Base-by-base conservation (phyloP, 2,797 vertebrate species). In the Falco columbarius region DNA sequence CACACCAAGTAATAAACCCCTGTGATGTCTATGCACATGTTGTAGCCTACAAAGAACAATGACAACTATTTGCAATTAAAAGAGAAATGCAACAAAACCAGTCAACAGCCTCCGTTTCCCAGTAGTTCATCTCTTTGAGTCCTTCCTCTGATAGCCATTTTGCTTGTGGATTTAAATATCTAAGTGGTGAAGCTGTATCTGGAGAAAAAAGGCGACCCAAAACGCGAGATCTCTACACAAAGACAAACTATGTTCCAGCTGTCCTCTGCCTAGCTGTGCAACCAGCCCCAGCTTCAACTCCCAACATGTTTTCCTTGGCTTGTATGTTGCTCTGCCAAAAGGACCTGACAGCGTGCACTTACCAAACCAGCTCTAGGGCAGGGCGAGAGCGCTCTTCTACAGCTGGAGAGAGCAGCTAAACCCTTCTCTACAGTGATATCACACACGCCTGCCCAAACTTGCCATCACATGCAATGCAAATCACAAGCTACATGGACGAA, bases 201-300 rank as follows among this genome's bases (percentile, higher is more conserved):
- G 52, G 22, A 13, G 40, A 7, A 14, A 55, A 58, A 44, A 52
- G 18, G 27, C 30, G 19, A 36, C 5, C 5, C 10, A 22, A 14
- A 44, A 44, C 18, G 3, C 21, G 20, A 22, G 10, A 9, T 44
- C 38, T 59, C 27, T 27, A 21, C 15, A 18, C 24, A 26, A 15
- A 74, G 82, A 24, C 51, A 21, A 14, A 23, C 12, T 19, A 24
- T 26, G 68, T 27, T 70, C 10, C n/a, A 29, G 75, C 75, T 54
- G 80, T 63, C 73, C 73, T 82, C 58, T n/a, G 38, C 67, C 10
- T 76, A 77, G 62, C 72, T 44, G 17, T 14, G 9, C 4, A 52
- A 66, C 42, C 42, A 30, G 82, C 82, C 68, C 65, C 24, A 5
- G 19, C n/a, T 62, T 89, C 96, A 91, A 42, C 87, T 92, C 93